Base-by-base conservation (phyloP, 92 coral and sea anemone species). In the Palythoa heliodiscus region DNA sequence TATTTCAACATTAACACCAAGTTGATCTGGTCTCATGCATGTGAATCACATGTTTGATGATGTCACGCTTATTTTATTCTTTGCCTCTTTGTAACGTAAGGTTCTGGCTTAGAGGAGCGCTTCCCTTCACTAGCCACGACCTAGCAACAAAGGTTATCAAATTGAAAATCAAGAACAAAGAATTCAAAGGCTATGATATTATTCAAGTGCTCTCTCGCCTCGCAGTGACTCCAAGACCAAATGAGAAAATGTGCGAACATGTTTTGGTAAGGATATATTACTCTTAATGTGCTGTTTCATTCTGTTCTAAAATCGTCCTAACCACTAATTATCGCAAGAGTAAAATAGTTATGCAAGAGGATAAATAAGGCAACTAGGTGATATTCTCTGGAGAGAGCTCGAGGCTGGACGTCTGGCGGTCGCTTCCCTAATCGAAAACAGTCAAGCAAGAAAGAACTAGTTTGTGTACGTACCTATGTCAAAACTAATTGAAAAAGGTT, bases 31-130 rank as follows among this genome's bases (percentile, higher is more conserved):
- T 29, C 35, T 29, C 35, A 29, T 0, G 35, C 50, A 43, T 7
- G 50, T 43, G 50, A 43, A 8, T 29, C 35, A 1, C 35, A 29
- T 29, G 35, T 60, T 60, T 60, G 5, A n/a, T 1, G 19, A 19
- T 8, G 22, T 63, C 25, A 3, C 25, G 9, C 5, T 7, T 63
- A 19, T 5, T 11, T n/a, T 38, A 0, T 50, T 74, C 4, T 5
- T 74, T 23, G 5, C 54, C 47, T 35, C 20, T 35, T 87, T 29
- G 43, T n/a, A 29, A 90, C 90, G 63, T 37, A 29, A 90, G 93
- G 63, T 37, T 57, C 17, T 90, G 93, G 93, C 83, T 90, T 6
- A 84, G 86, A 64, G 86, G 87, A 40, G 93, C 93, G 13, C 69
- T 90, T 6, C 93, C 93, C 3, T 90, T 87, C 74, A 40, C 87